Evolutionary conservation across 2,888 invertebrate genomes (phyloP).

Genomic region (Pharmacophagus antenor): DNA sequence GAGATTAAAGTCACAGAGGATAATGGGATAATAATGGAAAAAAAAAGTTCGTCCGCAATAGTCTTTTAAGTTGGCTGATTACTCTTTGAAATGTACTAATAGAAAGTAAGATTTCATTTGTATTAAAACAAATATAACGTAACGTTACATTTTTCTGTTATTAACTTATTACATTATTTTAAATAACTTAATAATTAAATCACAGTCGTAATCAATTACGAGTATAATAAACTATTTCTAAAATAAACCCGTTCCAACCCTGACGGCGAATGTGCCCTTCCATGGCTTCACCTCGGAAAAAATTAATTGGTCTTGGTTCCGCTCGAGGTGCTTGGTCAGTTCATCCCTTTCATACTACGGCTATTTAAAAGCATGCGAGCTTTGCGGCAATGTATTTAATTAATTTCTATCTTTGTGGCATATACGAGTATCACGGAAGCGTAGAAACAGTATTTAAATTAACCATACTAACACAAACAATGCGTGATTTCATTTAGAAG

Average conservation of each 20-base stretch:
- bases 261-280: no score
- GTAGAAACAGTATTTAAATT: background rate
- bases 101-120: no score
- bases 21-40: background rate
- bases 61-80: background rate
- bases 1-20: background rate
- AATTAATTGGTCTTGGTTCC: background rate
- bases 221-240: background rate
- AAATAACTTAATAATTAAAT: no score
- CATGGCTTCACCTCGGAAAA: no score
- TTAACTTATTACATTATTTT: no score
- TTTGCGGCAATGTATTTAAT: constrained; percentile 2
- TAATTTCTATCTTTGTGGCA: constrained; percentile 2
- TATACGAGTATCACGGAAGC: background rate
- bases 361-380: background rate
- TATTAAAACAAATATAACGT: no score
- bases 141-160: no score
- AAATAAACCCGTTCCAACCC: background rate
- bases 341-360: background rate
- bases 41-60: background rate
- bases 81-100: background rate
- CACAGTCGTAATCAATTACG: no score
- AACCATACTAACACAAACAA: background rate
- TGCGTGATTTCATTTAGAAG: background rate
- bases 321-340: background rate